phyloP scores from a whole-genome alignment of 2,888 invertebrate species.

The Caenorhabditis wallacei region DNA sequence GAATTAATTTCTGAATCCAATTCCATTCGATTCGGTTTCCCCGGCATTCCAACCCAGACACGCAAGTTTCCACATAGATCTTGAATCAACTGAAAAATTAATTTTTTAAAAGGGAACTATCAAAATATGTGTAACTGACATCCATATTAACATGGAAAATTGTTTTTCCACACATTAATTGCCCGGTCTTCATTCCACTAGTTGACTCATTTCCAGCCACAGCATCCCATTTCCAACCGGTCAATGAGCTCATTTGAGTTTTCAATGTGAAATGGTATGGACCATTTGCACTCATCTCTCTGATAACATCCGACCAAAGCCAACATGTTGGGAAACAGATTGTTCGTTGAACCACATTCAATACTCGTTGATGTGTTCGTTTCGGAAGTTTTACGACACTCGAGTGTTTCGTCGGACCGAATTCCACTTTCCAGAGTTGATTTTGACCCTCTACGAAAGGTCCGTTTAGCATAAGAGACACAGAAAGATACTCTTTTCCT shows the following conservation, averaged over 20 bases:
- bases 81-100: slow-evolving; percentile 20
- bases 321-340: slow-evolving; percentile 36
- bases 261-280: slow-evolving; percentile 11
- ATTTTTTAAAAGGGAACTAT: background rate
- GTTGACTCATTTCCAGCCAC: slow-evolving; percentile 1
- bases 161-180: slow-evolving; percentile 2
- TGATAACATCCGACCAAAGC: slow-evolving; percentile 11
- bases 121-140: background rate
- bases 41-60: background rate
- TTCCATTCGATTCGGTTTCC: slow-evolving; percentile 6
- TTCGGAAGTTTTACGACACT: background rate
- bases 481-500: slow-evolving; percentile 7
- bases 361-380: background rate
- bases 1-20: background rate
- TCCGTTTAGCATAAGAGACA: slow-evolving; percentile 8
- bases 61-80: background rate
- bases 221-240: slow-evolving; percentile 5
- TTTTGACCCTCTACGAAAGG: background rate
- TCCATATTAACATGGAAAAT: slow-evolving; percentile 27
- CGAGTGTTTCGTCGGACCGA: slow-evolving; percentile 3
- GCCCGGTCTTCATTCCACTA: slow-evolving; percentile 4
- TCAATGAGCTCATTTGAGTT: background rate
- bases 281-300: slow-evolving; percentile 19
- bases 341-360: slow-evolving; percentile 29
- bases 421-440: slow-evolving; percentile 21